phyloP scores from a whole-genome alignment of 2,113 vertebrate genomes.

The Ondatra zibethicus region DNA sequence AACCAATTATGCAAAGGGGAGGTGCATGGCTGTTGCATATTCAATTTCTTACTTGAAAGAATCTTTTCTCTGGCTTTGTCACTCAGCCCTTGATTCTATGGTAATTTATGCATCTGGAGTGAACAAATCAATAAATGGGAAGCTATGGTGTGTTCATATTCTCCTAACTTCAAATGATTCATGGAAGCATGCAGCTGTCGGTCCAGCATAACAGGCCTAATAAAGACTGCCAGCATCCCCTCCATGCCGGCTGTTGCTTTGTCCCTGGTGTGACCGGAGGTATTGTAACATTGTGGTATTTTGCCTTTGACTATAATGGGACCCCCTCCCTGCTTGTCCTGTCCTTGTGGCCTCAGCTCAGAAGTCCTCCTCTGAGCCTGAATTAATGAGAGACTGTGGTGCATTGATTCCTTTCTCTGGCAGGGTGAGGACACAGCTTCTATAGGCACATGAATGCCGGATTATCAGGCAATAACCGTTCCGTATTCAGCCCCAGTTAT shows the following conservation, averaged over 20 bases:
- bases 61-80: constrained; percentile 24
- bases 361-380: constrained; percentile 42
- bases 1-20: background rate
- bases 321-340: constrained; percentile 39
- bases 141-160: background rate
- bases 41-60: constrained; percentile 48
- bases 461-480: background rate
- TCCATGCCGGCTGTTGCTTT: constrained; percentile 3
- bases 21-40: background rate
- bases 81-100: background rate
- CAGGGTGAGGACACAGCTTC: constrained; percentile 51
- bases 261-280: background rate
- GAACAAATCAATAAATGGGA: background rate
- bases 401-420: constrained; percentile 46
- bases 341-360: constrained; percentile 34
- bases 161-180: constrained; percentile 3
- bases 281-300: constrained; percentile 20
- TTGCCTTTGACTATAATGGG: constrained; percentile 47
- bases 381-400: constrained; percentile 61
- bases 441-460: constrained; percentile 17
- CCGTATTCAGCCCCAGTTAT: constrained; percentile 49
- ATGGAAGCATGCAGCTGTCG: background rate
- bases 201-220: constrained; percentile 3
- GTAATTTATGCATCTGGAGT: constrained; percentile 42
- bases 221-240: constrained; percentile 1